phyloP scores from a whole-genome alignment of 2,888 invertebrate genomes.

The Osmoderma eremita region DNA sequence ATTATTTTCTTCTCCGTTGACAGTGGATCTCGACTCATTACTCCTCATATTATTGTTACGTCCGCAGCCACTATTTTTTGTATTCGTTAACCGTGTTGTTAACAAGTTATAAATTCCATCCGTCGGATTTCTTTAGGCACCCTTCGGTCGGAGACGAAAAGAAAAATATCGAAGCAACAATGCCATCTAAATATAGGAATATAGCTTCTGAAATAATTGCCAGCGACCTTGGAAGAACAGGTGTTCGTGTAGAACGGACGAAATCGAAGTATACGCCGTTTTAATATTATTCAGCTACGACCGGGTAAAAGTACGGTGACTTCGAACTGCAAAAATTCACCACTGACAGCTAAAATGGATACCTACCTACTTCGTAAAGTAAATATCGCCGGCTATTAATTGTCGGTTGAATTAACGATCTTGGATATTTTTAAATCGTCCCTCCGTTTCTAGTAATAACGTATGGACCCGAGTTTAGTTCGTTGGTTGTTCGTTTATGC shows the following conservation, averaged over 20 bases:
- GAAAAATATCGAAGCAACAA: slow-evolving; percentile 19
- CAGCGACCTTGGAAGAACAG: slow-evolving; percentile 35
- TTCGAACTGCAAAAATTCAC: slow-evolving; percentile 17
- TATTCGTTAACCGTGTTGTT: neutral
- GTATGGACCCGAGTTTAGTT: no score
- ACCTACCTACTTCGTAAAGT: slow-evolving; percentile 16
- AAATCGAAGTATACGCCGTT: slow-evolving; percentile 19
- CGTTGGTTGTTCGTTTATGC: no score
- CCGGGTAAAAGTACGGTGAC: neutral
- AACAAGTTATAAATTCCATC: neutral
- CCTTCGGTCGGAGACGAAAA: neutral
- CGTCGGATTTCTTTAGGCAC: neutral
- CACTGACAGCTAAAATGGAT: slow-evolving; percentile 34
- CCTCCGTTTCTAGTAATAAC: slow-evolving; percentile 18
- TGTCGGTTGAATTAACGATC: slow-evolving; percentile 21
- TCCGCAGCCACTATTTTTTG: slow-evolving; percentile 1
- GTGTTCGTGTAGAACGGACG: slow-evolving; percentile 12
- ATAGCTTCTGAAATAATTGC: slow-evolving; percentile 33
- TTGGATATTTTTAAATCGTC: slow-evolving; percentile 24
- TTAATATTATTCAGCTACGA: slow-evolving; percentile 18
- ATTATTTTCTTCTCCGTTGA: slow-evolving; percentile 11
- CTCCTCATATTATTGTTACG: slow-evolving; percentile 11
- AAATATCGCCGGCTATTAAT: slow-evolving; percentile 30
- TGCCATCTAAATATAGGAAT: slow-evolving; percentile 27
- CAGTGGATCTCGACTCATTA: slow-evolving; percentile 15